Percentiles rank a stretch among this genome's conserved stretches.
phyloP scores from a whole-genome alignment of 2,888 invertebrate species.

The Dasysyrphus albostriatus region DNA sequence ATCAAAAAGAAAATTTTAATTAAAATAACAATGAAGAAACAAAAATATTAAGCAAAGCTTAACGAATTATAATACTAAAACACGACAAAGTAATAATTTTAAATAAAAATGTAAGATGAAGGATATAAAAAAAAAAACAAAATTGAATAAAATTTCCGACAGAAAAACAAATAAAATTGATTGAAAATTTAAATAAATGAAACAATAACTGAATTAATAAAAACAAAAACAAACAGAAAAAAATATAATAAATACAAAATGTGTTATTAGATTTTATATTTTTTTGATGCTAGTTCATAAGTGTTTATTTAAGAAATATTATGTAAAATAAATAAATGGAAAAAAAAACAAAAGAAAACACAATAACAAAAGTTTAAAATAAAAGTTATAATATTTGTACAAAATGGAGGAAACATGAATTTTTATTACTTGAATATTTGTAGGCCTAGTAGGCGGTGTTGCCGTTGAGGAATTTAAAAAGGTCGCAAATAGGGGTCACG shows the following conservation, averaged over 20 bases:
- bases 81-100: slow-evolving; percentile 20
- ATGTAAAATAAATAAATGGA: slow-evolving; percentile 63
- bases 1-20: slow-evolving; percentile 19
- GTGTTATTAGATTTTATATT: slow-evolving; percentile 77
- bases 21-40: slow-evolving; percentile 33
- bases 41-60: slow-evolving; percentile 69
- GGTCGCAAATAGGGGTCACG: too few relatives aligned
- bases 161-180: slow-evolving; percentile 26
- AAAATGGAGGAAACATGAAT: slow-evolving; percentile 45
- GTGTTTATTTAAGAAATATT: slow-evolving; percentile 76
- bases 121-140: slow-evolving; percentile 19
- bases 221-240: slow-evolving; percentile 3
- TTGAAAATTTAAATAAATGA: slow-evolving; percentile 44
- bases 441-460: too few relatives aligned
- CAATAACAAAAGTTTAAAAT: slow-evolving; percentile 61
- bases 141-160: slow-evolving; percentile 21
- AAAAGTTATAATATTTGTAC: slow-evolving; percentile 76
- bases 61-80: slow-evolving; percentile 47
- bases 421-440: not conserved
- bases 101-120: slow-evolving; percentile 28
- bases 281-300: slow-evolving; percentile 77
- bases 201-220: slow-evolving; percentile 47
- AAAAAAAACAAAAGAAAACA: slow-evolving; percentile 46
- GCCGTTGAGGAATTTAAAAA: too few relatives aligned
- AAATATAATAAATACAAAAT: slow-evolving; percentile 60